Percentiles rank a stretch among this genome's conserved stretches.
Conservation (phyloP, 2,113 vertebrate genomes). For the Setophaga kirtlandii region DNA sequence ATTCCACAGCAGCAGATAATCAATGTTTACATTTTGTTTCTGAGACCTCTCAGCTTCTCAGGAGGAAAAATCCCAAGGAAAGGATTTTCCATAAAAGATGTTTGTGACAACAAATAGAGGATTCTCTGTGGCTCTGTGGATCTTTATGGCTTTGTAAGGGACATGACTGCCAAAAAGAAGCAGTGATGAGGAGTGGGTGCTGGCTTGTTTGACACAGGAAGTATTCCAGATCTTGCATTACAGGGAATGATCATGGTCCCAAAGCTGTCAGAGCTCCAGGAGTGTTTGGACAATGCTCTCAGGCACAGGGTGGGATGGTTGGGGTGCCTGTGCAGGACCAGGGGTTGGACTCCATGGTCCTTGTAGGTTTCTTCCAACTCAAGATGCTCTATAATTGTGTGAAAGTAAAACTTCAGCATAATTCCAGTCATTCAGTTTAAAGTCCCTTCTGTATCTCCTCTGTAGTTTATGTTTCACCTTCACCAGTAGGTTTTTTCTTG, state of each 20-base stretch:
- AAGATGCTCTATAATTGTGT: neutral
- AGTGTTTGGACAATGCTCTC: neutral
- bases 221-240: neutral
- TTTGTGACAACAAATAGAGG: neutral
- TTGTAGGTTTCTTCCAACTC: neutral
- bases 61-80: too few species aligned
- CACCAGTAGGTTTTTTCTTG: neutral
- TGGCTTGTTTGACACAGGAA: neutral
- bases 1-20: too few species aligned
- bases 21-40: too few species aligned
- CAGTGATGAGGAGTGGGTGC: neutral
- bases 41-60: too few species aligned
- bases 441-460: neutral
- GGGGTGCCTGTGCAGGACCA: neutral
- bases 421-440: neutral
- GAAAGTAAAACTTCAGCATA: neutral
- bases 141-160: neutral
- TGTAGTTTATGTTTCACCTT: neutral
- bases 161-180: neutral
- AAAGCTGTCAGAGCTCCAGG: neutral
- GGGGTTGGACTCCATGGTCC: neutral
- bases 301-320: neutral
- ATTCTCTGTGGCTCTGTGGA: neutral
- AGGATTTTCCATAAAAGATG: too few species aligned
- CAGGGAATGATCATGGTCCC: neutral